phyloP scores from a whole-genome alignment of 2,797 vertebrate genomes.

The Babyrousa celebensis region DNA sequence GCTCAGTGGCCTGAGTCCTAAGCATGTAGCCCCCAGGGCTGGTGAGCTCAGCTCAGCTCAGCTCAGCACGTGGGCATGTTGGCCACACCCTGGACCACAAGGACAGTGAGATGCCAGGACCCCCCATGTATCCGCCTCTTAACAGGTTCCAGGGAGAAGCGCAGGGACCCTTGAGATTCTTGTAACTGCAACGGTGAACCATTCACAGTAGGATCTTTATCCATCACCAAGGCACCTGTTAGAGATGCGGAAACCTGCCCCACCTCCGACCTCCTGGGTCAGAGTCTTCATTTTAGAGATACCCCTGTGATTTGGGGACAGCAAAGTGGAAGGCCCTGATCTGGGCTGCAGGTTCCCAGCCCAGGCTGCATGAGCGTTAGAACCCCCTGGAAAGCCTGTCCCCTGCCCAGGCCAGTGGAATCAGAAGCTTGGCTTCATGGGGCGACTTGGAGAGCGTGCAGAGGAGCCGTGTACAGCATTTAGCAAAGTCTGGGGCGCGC shows the following conservation, averaged over 20 bases:
- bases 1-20: background rate
- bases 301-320: rapidly evolving
- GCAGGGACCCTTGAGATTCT: background rate
- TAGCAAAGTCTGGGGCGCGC: too few species aligned
- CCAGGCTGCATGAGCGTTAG: rapidly evolving
- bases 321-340: background rate
- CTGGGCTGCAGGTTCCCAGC: too few species aligned
- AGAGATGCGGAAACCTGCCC: background rate
- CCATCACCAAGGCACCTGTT: rapidly evolving
- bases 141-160: background rate
- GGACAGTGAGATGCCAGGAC: background rate
- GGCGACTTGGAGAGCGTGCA: background rate
- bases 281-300: background rate
- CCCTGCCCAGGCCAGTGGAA: background rate
- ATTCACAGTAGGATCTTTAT: rapidly evolving
- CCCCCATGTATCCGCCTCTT: background rate
- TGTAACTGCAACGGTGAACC: background rate
- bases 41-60: background rate
- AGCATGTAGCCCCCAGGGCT: background rate
- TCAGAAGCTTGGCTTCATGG: background rate
- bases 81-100: rapidly evolving
- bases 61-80: rapidly evolving
- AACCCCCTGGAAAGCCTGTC: background rate
- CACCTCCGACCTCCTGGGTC: background rate
- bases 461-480: rapidly evolving